phyloP scores from a whole-genome alignment of 1,140 invertebrate species.

The Cyclina sinensis region DNA sequence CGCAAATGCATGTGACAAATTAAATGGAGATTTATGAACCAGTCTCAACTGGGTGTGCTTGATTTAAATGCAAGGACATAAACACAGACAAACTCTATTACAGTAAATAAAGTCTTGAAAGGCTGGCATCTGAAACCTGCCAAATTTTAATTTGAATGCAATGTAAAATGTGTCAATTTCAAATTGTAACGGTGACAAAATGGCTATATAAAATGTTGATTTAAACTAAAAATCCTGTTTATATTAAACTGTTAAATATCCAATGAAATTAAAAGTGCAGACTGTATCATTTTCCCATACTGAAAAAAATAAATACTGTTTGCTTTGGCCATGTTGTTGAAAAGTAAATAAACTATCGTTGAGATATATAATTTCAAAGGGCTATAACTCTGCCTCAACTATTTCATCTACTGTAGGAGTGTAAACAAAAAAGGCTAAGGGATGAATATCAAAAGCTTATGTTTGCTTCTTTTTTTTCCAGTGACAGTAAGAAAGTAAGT shows the following conservation, averaged over 20 bases:
- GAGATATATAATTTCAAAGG: too few species aligned
- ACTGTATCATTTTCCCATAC: too few species aligned
- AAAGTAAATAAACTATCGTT: too few species aligned
- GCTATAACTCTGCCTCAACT: too few species aligned
- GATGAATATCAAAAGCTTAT: too few species aligned
- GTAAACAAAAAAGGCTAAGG: too few species aligned
- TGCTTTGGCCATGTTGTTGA: too few species aligned
- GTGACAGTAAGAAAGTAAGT: too few species aligned
- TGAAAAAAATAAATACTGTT: too few species aligned
- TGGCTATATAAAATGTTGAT: constrained; percentile 8
- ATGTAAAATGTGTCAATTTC: constrained; percentile 27
- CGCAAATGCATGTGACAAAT: constrained; percentile 66
- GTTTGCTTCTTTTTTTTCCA: too few species aligned
- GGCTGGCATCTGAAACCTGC: constrained; percentile 12
- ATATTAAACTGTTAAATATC: not conserved
- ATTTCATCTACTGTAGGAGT: too few species aligned
- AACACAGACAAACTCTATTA: constrained; percentile 32
- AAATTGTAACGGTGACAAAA: constrained; percentile 36
- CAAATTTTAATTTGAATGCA: not conserved
- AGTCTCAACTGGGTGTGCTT: constrained; percentile 34
- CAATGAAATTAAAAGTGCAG: not conserved
- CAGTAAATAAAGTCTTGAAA: constrained; percentile 54
- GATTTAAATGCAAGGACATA: constrained; percentile 57
- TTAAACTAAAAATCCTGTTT: not conserved
- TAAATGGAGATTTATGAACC: constrained; percentile 47